Evolutionary conservation across 2,888 invertebrate genomes (phyloP).

Genomic region (Hermaeophaga mercurialis): DNA sequence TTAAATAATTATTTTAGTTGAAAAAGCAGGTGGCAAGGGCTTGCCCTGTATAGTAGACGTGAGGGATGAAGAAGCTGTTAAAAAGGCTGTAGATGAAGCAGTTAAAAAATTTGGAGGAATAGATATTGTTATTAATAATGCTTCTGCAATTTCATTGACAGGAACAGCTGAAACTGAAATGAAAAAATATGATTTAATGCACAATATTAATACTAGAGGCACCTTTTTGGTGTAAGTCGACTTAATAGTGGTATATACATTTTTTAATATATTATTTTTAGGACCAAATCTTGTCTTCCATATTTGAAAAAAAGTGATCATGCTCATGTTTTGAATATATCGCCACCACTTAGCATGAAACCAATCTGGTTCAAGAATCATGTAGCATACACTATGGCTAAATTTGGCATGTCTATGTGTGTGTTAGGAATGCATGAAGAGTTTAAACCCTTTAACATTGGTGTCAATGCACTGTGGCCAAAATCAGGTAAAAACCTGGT

Average conservation of each 20-base stretch:
- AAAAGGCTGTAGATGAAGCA: constrained; percentile 73
- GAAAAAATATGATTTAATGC: constrained; percentile 97
- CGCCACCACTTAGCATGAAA: constrained; percentile 90
- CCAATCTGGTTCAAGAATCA: constrained; percentile 90
- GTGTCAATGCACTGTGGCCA: constrained; percentile 97
- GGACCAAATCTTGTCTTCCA: constrained; percentile 90
- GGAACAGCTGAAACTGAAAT: constrained; percentile 85
- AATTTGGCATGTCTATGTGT: constrained; percentile 99
- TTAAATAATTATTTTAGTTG: too few relatives aligned
- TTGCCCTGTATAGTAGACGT: constrained; percentile 89
- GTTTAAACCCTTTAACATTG: constrained; percentile 80
- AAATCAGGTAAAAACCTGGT: constrained; percentile 69
- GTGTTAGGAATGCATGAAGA: constrained; percentile 97
- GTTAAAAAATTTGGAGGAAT: constrained; percentile 92
- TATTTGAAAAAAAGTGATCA: constrained; percentile 84
- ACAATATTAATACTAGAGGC: constrained; percentile 90
- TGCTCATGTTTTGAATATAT: constrained; percentile 93
- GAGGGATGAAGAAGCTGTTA: constrained; percentile 77
- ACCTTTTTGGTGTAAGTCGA: constrained; percentile 86
- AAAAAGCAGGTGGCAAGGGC: constrained; percentile 83
- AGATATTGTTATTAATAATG: constrained; percentile 94
- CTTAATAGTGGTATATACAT: constrained; percentile 32
- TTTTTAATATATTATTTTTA: constrained; percentile 54
- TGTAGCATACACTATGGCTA: constrained; percentile 97
- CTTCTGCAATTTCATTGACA: constrained; percentile 89